phyloP scores from a whole-genome alignment of 2,888 invertebrate genomes.

The Tolmerus cingulatus region DNA sequence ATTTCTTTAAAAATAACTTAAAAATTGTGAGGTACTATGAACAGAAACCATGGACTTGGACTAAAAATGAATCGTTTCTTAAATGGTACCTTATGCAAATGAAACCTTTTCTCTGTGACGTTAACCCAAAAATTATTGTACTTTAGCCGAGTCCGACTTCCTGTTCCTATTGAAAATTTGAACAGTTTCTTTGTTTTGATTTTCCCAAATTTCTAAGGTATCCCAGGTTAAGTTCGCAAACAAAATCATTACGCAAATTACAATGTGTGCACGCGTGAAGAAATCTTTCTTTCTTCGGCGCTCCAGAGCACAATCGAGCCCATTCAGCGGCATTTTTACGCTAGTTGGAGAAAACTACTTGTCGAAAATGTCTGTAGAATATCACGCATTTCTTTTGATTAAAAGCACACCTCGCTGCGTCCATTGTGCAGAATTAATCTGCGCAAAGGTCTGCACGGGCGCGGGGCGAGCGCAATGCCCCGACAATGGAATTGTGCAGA shows the following conservation, averaged over 20 bases:
- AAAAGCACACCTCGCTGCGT: neutral
- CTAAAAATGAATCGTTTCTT: neutral
- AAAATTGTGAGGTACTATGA: neutral
- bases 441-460: neutral
- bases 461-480: conserved; percentile 10
- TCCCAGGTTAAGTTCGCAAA: neutral
- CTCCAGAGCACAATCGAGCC: neutral
- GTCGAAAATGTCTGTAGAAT: neutral
- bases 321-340: conserved; percentile 2
- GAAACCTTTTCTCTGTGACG: neutral
- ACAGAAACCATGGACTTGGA: neutral
- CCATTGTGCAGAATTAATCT: conserved; percentile 32
- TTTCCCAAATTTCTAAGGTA: neutral
- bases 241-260: neutral
- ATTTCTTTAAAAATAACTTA: too few relatives aligned
- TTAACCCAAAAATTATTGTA: neutral
- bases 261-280: neutral
- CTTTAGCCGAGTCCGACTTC: neutral
- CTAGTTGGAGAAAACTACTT: conserved; percentile 1
- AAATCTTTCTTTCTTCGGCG: neutral
- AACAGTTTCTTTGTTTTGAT: neutral
- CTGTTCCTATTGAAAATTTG: neutral
- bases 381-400: conserved; percentile 28
- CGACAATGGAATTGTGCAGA: conserved; percentile 8
- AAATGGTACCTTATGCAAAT: neutral